These are phyloP conservation scores for Poeciliopsis infans DNA, from an alignment of 2,797 vertebrate genomes.

Conservation along the genomic window DNA sequence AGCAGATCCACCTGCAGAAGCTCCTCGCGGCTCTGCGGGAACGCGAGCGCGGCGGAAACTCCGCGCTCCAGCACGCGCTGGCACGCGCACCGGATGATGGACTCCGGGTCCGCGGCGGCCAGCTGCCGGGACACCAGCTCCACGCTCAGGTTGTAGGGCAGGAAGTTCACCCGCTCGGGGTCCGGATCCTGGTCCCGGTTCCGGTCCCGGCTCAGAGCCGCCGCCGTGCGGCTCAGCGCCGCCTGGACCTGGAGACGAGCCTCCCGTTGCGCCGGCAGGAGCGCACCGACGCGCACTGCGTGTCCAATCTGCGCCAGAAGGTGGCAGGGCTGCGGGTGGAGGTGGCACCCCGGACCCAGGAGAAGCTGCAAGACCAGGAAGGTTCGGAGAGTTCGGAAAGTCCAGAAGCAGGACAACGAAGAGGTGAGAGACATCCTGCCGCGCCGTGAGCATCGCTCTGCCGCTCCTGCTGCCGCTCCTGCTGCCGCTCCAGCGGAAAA, in stretches of 20 bases:
- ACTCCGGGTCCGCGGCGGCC: slow-evolving; percentile 84
- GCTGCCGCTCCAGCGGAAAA: slow-evolving; percentile 24
- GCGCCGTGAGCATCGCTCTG: slow-evolving; percentile 78
- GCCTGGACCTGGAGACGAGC: slow-evolving; percentile 81
- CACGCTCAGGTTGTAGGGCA: slow-evolving; percentile 88
- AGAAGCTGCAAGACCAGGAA: slow-evolving; percentile 66
- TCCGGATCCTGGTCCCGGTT: slow-evolving; percentile 38
- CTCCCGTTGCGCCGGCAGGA: slow-evolving; percentile 82
- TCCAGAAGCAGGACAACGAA: slow-evolving; percentile 65
- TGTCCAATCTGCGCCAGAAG: slow-evolving; percentile 79
- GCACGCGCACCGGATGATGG: slow-evolving; percentile 86
- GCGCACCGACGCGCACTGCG: slow-evolving; percentile 85
- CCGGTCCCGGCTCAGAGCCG: slow-evolving; percentile 53
- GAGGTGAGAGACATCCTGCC: slow-evolving; percentile 79
- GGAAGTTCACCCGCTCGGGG: slow-evolving; percentile 61
- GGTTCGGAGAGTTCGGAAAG: slow-evolving; percentile 61
- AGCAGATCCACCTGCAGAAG: slow-evolving; percentile 89
- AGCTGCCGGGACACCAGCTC: slow-evolving; percentile 83
- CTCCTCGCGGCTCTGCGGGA: slow-evolving; percentile 88
- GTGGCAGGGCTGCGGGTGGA: slow-evolving; percentile 89
- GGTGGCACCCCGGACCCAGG: slow-evolving; percentile 67
- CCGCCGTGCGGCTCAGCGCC: slow-evolving; percentile 78
- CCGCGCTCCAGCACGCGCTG: slow-evolving; percentile 84
- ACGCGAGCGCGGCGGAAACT: slow-evolving; percentile 87
- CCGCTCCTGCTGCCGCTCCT: slow-evolving; percentile 28